These are phyloP conservation scores for Cepaea hortensis DNA, from an alignment of 2,888 invertebrate genomes.

Conservation along the genomic window DNA sequence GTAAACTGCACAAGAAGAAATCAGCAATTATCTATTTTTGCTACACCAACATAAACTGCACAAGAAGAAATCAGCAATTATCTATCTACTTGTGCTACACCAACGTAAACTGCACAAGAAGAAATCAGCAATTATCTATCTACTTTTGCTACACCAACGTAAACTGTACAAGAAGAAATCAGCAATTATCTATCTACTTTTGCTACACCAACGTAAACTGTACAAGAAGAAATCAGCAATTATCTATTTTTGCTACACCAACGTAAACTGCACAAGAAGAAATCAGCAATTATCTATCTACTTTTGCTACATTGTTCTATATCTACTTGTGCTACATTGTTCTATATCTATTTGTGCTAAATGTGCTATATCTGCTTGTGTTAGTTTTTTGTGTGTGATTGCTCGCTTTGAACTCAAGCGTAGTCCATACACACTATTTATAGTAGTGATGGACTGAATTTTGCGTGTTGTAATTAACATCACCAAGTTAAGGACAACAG, in stretches of 20 bases:
- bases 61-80: constrained; percentile 2
- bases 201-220: too few relatives aligned
- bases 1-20: constrained; percentile 80
- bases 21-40: not conserved
- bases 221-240: not conserved
- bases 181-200: not conserved
- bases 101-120: constrained; percentile 80
- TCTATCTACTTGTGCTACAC: not conserved
- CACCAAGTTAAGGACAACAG: too few relatives aligned
- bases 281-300: not conserved
- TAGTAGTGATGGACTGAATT: too few relatives aligned
- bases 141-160: constrained; percentile 84
- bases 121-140: not conserved
- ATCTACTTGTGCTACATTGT: too few relatives aligned
- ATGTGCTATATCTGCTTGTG: too few relatives aligned
- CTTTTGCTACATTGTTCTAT: too few relatives aligned
- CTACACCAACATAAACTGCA: constrained; percentile 84
- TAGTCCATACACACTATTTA: too few relatives aligned
- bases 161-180: constrained; percentile 78
- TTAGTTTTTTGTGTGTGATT: too few relatives aligned
- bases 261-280: constrained; percentile 80
- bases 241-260: too few relatives aligned
- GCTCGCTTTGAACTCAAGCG: too few relatives aligned
- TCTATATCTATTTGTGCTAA: too few relatives aligned
- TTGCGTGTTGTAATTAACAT: too few relatives aligned